Conservation (phyloP, 2,888 invertebrate genomes). For the Agriopis marginaria region DNA sequence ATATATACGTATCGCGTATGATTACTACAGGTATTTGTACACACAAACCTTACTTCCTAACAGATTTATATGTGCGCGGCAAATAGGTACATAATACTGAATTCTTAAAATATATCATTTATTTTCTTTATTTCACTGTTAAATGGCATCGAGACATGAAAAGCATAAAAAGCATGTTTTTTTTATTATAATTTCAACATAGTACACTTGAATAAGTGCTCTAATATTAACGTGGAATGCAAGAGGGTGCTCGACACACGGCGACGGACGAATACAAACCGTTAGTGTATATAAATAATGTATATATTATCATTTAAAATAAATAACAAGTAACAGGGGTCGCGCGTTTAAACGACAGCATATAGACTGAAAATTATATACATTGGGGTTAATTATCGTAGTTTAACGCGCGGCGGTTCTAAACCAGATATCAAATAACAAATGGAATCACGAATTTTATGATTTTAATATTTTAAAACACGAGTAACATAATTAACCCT, state of each 20-base stretch:
- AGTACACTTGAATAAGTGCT: slow-evolving; percentile 48
- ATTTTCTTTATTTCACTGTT: slow-evolving; percentile 47
- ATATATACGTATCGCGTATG: slow-evolving; percentile 62
- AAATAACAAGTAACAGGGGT: slow-evolving; percentile 61
- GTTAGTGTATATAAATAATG: slow-evolving; percentile 70
- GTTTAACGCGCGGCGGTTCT: slow-evolving; percentile 26
- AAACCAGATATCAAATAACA: slow-evolving; percentile 51
- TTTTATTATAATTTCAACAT: slow-evolving; percentile 43
- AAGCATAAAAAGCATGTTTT: slow-evolving; percentile 57
- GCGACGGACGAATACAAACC: slow-evolving; percentile 57
- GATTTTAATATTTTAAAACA: slow-evolving; percentile 54
- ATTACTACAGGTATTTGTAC: slow-evolving; percentile 57
- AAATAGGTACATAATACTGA: slow-evolving; percentile 67
- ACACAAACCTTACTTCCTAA: slow-evolving; percentile 47
- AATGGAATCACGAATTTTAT: slow-evolving; percentile 59
- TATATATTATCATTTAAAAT: slow-evolving; percentile 65
- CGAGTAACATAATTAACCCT: slow-evolving; percentile 61
- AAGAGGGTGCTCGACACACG: slow-evolving; percentile 68
- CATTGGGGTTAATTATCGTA: slow-evolving; percentile 39
- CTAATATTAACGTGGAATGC: slow-evolving; percentile 81
- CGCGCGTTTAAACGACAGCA: slow-evolving; percentile 39
- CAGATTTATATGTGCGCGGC: slow-evolving; percentile 33
- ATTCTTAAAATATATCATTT: slow-evolving; percentile 53
- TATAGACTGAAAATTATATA: slow-evolving; percentile 51
- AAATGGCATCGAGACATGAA: slow-evolving; percentile 49